phyloP scores from a whole-genome alignment of 1,140 invertebrate genomes.

The Aleiodes sp. region DNA sequence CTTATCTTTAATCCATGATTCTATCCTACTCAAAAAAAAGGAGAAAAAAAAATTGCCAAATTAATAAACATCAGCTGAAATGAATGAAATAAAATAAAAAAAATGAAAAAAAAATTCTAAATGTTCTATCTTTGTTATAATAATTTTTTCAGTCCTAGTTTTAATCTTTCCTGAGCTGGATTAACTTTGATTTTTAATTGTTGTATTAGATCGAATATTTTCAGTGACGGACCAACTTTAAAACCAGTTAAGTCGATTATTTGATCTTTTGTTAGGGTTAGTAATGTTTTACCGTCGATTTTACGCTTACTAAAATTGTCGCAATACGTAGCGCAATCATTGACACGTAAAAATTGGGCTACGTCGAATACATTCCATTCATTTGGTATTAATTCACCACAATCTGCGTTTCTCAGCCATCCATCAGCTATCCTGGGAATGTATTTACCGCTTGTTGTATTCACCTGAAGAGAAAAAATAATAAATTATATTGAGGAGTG shows the following conservation, averaged over 20 bases:
- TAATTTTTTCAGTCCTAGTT: conserved; percentile 64
- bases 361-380: conserved; percentile 87
- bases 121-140: conserved; percentile 54
- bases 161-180: conserved; percentile 75
- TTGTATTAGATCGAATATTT: conserved; percentile 91
- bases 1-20: conserved; percentile 35
- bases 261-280: conserved; percentile 87
- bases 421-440: conserved; percentile 76
- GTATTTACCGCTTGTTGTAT: conserved; percentile 67
- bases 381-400: conserved; percentile 73
- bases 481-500: conserved; percentile 19
- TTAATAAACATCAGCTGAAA: too few species aligned
- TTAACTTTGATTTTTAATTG: conserved; percentile 86
- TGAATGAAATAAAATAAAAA: background rate
- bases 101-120: background rate
- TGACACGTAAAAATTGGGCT: conserved; percentile 85
- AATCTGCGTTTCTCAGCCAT: conserved; percentile 57
- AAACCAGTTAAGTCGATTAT: conserved; percentile 89
- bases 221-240: conserved; percentile 93
- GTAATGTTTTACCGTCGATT: conserved; percentile 82
- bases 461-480: conserved; percentile 54
- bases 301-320: conserved; percentile 83
- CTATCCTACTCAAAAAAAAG: background rate
- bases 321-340: conserved; percentile 90
- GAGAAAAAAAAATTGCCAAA: too few species aligned